Base-by-base conservation (phyloP, 2,888 invertebrate genomes). In the Ormyrus nitidulus region DNA sequence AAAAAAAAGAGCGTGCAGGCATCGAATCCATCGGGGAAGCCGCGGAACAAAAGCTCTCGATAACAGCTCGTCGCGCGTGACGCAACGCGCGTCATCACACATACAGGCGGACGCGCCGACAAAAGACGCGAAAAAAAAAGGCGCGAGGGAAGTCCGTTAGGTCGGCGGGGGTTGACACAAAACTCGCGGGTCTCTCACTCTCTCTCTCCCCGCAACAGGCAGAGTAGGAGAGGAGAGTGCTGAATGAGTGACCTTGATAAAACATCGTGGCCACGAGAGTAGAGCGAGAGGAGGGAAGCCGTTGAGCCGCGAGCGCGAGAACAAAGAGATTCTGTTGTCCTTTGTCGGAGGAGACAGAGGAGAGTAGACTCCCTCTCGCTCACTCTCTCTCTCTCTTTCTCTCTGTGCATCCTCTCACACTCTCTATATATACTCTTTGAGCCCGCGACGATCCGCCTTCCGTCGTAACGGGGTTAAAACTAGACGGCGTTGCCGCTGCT, bases 201-300 rank as follows among this genome's bases (percentile, higher is more conserved):
- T 19, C 2, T 19, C 19, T 1, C 19, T 13, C 71, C 80, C 83
- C 84, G 86, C 83, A 87, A 85, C 86, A 85, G 86, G 85, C 85
- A 86, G 61, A 72, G 84, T 85, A 46, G 65, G 56, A 56, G 53
- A 66, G 54, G 66, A 59, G 75, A 51, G 54, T 61, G n/a, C 84
- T 87, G 86, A 88, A 88, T 88, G 89, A 89, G 87, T 90, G 90
- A 90, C 90, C 90, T 90, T 90, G 90, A 89, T 89, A 89, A 90
- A 90, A 89, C 88, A 89, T 89, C 87, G 88, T 87, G 88, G 86
- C 87, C 87, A 86, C 87, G 85, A 86, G 86, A 72, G 61, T 9
- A 49, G 48, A 54, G 53, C 34, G 68, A 44, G 51, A 10, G 61
- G 75, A 65, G 46, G 84, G 87, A 87, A 87, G 87, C 88, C 88